Evolutionary conservation across 2,888 invertebrate species (phyloP).

Genomic region (Idaea dimidiata): DNA sequence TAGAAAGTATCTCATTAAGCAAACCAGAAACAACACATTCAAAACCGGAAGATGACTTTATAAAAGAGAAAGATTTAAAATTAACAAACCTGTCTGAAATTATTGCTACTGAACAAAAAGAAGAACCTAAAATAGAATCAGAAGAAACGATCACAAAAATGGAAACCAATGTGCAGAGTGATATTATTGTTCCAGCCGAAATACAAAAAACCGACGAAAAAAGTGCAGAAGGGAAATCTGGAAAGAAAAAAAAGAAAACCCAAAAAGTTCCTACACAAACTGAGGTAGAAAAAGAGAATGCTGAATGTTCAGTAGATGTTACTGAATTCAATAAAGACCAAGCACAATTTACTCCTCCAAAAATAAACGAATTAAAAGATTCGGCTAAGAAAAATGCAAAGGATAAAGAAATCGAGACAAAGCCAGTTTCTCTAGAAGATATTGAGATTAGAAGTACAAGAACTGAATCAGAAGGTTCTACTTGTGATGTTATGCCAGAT

Average conservation of each 20-base stretch:
- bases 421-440: constrained; percentile 26
- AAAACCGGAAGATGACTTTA: constrained; percentile 16
- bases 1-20: constrained; percentile 10
- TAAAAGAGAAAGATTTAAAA: neutral
- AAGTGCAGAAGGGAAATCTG: constrained; percentile 28
- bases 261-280: constrained; percentile 29
- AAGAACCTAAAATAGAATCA: neutral
- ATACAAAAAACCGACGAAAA: constrained; percentile 27
- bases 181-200: constrained; percentile 15
- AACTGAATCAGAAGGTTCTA: constrained; percentile 39
- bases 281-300: constrained; percentile 16
- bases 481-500: constrained; percentile 53
- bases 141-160: neutral
- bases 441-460: constrained; percentile 41
- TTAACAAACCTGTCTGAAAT: neutral
- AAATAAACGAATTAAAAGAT: constrained; percentile 10
- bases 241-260: constrained; percentile 46
- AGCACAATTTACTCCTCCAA: constrained; percentile 6
- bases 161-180: neutral
- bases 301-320: neutral
- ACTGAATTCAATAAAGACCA: neutral
- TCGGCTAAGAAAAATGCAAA: constrained; percentile 15
- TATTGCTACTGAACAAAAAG: neutral
- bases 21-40: constrained; percentile 8
- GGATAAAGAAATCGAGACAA: constrained; percentile 14